A percentile compares a stretch with the other conserved stretches of the same genome.
These are phyloP conservation scores for Drosophila parabipectinata DNA, from an alignment of 1,140 invertebrate species.

Conservation along the genomic window DNA sequence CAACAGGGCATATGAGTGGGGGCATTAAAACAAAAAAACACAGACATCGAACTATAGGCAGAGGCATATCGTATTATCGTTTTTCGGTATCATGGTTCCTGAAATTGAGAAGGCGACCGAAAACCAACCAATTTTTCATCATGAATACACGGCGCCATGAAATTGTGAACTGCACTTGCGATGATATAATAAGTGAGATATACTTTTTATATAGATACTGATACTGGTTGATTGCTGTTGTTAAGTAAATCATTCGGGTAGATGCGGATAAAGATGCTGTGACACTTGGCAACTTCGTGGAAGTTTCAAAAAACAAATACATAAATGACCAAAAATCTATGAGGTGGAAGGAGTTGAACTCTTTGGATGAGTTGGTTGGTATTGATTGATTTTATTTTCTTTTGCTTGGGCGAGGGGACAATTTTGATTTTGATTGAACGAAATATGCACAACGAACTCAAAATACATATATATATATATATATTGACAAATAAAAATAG, in stretches of 20 bases:
- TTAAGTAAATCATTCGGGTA: constrained; percentile 43
- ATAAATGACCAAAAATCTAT: constrained; percentile 28
- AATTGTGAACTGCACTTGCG: constrained; percentile 35
- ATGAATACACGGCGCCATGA: constrained; percentile 51
- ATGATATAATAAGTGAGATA: constrained; percentile 20
- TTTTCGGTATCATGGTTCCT: constrained; percentile 86
- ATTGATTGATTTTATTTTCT: constrained; percentile 18
- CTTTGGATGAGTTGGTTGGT: constrained; percentile 20
- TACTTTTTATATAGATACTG: constrained; percentile 25
- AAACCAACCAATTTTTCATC: constrained; percentile 85
- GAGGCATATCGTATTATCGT: constrained; percentile 3
- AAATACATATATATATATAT: constrained; percentile 27
- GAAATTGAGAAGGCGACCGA: constrained; percentile 91
- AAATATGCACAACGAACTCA: constrained; percentile 50
- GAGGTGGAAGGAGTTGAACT: constrained; percentile 29
- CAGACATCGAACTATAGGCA: constrained; percentile 6
- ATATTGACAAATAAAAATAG: constrained; percentile 46
- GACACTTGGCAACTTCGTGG: constrained; percentile 17
- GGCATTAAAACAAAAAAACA: not conserved
- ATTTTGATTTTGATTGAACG: constrained; percentile 39
- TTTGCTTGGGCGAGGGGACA: constrained; percentile 18
- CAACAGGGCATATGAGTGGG: constrained; percentile 5
- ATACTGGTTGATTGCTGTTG: constrained; percentile 50
- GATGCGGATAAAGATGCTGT: constrained; percentile 40
- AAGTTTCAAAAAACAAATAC: constrained; percentile 44